phyloP scores from a whole-genome alignment of 2,797 vertebrate species.

The Hafferia zeledoni region DNA sequence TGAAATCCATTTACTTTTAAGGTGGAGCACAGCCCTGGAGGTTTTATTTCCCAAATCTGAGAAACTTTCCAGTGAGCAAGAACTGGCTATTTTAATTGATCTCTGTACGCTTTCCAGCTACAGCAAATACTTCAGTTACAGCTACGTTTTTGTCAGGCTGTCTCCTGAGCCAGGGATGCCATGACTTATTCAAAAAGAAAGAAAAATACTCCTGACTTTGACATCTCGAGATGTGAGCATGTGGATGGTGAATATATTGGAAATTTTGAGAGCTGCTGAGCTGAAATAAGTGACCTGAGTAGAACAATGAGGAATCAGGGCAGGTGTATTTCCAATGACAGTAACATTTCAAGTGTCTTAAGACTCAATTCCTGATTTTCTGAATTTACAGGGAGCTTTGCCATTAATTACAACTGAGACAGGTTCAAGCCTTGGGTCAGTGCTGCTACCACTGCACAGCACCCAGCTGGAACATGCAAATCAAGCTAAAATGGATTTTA shows the following conservation, averaged over 20 bases:
- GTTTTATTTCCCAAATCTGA: background rate
- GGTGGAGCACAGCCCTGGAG: background rate
- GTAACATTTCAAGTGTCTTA: background rate
- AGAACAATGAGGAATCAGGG: background rate
- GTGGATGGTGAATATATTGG: constrained; percentile 20
- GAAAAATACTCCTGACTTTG: background rate
- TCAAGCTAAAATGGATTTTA: background rate
- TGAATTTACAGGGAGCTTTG: background rate
- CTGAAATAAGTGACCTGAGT: constrained; percentile 20
- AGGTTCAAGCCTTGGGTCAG: background rate
- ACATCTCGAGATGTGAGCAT: background rate
- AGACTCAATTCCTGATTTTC: background rate
- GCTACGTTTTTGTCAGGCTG: background rate
- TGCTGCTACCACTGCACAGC: background rate
- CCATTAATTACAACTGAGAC: background rate
- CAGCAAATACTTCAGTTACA: background rate
- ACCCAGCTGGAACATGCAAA: background rate
- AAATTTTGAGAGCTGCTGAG: constrained; percentile 17
- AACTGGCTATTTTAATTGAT: background rate
- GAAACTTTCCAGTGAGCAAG: background rate
- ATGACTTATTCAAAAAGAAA: background rate
- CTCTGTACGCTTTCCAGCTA: background rate
- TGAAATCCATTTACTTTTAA: background rate
- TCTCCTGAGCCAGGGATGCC: background rate
- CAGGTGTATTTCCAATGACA: background rate